Evolutionary conservation across 2,113 vertebrate genomes (phyloP).

Genomic region (Chaetura pelagica): DNA sequence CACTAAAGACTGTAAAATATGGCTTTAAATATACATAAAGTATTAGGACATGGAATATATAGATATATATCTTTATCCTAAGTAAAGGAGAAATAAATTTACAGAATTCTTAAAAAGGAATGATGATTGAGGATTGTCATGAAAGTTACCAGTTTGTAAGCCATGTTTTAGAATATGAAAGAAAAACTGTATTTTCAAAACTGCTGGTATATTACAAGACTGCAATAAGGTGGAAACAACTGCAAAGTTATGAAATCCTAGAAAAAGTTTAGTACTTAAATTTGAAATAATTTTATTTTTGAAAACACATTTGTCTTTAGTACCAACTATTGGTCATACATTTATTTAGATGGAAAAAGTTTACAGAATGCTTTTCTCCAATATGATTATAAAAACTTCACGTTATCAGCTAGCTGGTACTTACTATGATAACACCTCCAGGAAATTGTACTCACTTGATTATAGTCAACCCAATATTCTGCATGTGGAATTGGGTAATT

Average conservation of each 20-base stretch:
- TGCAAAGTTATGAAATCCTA: conserved; percentile 43
- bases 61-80: background rate
- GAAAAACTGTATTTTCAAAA: conserved; percentile 47
- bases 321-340: conserved; percentile 48
- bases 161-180: background rate
- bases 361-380: conserved; percentile 33
- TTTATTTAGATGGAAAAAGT: background rate
- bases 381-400: conserved; percentile 6
- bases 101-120: conserved; percentile 58
- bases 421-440: conserved; percentile 24
- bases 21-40: conserved; percentile 76
- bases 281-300: conserved; percentile 7
- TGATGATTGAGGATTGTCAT: conserved; percentile 45
- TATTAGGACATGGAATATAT: conserved; percentile 13
- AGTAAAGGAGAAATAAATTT: conserved; percentile 56
- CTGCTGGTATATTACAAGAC: conserved; percentile 54
- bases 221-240: conserved; percentile 43
- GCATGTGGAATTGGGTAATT: conserved; percentile 58
- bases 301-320: conserved; percentile 31
- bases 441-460: conserved; percentile 47
- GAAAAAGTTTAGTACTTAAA: conserved; percentile 40
- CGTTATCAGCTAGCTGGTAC: conserved; percentile 7
- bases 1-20: conserved; percentile 67
- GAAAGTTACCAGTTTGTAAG: conserved; percentile 48
- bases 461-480: conserved; percentile 54